These are phyloP conservation scores for Microplitis manilae DNA, from an alignment of 2,888 invertebrate species.

Conservation along the genomic window DNA sequence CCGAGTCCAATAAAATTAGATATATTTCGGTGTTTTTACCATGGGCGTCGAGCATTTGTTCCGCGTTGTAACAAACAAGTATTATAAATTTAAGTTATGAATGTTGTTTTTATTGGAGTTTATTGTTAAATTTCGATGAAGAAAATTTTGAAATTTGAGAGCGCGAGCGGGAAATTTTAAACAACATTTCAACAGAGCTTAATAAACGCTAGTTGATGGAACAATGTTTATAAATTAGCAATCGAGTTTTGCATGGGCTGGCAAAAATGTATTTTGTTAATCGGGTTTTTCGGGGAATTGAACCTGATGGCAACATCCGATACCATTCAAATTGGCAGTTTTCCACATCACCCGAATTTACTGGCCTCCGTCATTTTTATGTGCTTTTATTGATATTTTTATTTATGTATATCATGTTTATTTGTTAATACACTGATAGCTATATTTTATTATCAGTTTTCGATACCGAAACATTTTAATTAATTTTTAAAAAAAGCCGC, in stretches of 20 bases:
- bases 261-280: slow-evolving; percentile 18
- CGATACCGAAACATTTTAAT: background rate
- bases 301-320: background rate
- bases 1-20: slow-evolving; percentile 33
- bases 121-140: too few relatives aligned
- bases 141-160: too few relatives aligned
- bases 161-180: too few relatives aligned
- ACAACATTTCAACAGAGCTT: background rate
- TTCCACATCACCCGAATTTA: slow-evolving; percentile 3
- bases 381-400: background rate
- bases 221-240: background rate
- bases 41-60: background rate
- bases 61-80: background rate
- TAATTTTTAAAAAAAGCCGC: background rate
- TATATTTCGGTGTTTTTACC: slow-evolving; percentile 23
- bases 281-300: background rate
- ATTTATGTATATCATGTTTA: background rate
- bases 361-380: background rate
- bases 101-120: too few relatives aligned
- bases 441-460: background rate
- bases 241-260: background rate
- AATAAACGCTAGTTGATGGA: background rate
- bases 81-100: background rate
- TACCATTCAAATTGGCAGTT: slow-evolving; percentile 13
- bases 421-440: background rate